These are phyloP conservation scores for Zaprionus lineosus DNA, from an alignment of 2,888 invertebrate genomes.

Conservation along the genomic window DNA sequence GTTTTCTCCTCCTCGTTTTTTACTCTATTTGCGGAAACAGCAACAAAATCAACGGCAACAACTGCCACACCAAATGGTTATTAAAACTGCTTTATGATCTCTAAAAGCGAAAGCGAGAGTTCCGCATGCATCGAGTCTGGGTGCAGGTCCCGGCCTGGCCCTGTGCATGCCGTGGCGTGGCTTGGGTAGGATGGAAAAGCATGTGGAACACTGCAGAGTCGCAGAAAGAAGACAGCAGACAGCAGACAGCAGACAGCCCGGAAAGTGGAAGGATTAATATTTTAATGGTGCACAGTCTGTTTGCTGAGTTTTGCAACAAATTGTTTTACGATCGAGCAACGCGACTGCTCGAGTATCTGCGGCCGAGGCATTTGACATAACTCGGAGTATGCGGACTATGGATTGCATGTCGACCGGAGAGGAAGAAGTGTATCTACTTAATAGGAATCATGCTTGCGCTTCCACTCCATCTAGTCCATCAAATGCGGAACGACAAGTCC, in stretches of 20 bases:
- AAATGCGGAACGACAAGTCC: too few species aligned
- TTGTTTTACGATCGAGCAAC: slow-evolving; percentile 53
- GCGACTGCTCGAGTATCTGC: not conserved
- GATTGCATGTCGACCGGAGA: too few species aligned
- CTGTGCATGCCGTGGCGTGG: too few species aligned
- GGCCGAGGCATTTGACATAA: not conserved
- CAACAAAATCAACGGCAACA: slow-evolving; percentile 20
- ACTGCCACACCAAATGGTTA: slow-evolving; percentile 33
- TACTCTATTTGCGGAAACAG: slow-evolving; percentile 57
- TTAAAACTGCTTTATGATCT: slow-evolving; percentile 71
- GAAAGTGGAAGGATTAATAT: slow-evolving; percentile 67
- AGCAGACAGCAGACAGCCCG: slow-evolving; percentile 7
- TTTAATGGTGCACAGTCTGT: slow-evolving; percentile 58
- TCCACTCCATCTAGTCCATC: too few species aligned
- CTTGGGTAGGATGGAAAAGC: slow-evolving; percentile 30
- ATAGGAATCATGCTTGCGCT: too few species aligned
- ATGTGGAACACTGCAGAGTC: slow-evolving; percentile 42
- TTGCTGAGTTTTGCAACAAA: slow-evolving; percentile 72
- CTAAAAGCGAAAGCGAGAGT: slow-evolving; percentile 70
- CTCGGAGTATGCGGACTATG: too few species aligned
- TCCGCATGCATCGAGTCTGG: slow-evolving; percentile 25
- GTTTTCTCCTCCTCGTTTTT: slow-evolving; percentile 13
- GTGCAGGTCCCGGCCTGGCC: not conserved
- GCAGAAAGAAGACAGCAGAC: too few species aligned
- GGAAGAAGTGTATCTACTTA: too few species aligned